Evolutionary conservation across 1,140 invertebrate genomes (phyloP).

Genomic region (Tetramorium parvispinum): DNA sequence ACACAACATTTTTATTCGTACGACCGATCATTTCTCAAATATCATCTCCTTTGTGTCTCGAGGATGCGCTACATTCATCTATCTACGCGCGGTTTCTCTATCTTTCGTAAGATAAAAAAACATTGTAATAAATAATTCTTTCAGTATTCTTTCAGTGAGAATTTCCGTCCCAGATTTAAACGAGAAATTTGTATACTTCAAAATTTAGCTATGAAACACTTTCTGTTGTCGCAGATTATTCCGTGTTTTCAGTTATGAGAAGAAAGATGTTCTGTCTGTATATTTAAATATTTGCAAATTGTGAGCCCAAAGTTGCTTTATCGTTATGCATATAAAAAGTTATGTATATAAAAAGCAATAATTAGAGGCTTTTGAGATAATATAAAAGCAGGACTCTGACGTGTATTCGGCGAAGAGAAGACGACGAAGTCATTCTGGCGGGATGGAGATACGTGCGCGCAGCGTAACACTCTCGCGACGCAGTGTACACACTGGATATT

Average conservation of each 20-base stretch:
- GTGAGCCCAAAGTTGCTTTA: not conserved
- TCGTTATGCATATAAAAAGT: too few species aligned
- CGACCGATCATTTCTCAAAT: not conserved
- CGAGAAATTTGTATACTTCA: too few species aligned
- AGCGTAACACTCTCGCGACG: constrained; percentile 65
- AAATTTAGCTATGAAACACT: too few species aligned
- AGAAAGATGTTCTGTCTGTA: not conserved
- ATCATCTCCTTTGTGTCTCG: not conserved
- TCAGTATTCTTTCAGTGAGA: not conserved
- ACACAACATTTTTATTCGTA: not conserved
- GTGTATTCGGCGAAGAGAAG: constrained; percentile 64
- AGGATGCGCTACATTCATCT: not conserved
- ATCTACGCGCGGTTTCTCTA: not conserved
- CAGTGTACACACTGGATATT: constrained; percentile 75
- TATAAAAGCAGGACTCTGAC: constrained; percentile 3
- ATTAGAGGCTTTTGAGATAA: constrained; percentile 58
- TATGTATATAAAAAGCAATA: constrained; percentile 24
- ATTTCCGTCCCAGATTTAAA: not conserved
- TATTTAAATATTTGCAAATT: not conserved
- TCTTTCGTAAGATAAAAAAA: not conserved
- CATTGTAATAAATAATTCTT: not conserved
- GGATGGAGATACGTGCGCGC: constrained; percentile 68
- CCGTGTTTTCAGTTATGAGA: not conserved
- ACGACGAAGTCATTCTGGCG: constrained; percentile 85
- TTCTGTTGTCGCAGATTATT: not conserved